Evolutionary conservation across 2,797 vertebrate species (phyloP).

Genomic region (Pangasius macronema): DNA sequence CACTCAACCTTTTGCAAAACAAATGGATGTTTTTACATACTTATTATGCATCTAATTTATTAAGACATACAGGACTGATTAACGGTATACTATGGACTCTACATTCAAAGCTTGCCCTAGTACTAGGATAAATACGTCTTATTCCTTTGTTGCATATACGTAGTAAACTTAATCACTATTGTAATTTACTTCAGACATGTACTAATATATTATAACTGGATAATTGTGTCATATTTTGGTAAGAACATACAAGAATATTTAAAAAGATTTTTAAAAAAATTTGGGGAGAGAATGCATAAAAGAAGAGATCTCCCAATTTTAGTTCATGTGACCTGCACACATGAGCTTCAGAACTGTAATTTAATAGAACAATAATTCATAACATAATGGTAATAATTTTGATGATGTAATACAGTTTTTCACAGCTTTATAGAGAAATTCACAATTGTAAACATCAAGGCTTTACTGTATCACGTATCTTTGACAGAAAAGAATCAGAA

Average conservation of each 20-base stretch:
- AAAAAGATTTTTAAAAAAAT: not conserved
- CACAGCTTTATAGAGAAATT: not conserved
- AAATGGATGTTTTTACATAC: slow-evolving; percentile 83
- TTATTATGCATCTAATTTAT: slow-evolving; percentile 70
- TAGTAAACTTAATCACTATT: not conserved
- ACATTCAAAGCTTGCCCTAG: not conserved
- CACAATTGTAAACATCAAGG: not conserved
- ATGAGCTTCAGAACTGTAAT: not conserved
- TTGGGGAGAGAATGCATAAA: not conserved
- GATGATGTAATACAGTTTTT: not conserved
- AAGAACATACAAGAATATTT: not conserved
- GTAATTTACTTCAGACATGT: not conserved
- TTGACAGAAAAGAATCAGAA: not conserved
- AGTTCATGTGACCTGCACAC: not conserved
- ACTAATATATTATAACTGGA: not conserved
- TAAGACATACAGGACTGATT: not conserved
- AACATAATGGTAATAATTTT: not conserved
- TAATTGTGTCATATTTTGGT: not conserved
- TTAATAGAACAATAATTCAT: not conserved
- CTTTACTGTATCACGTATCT: not conserved
- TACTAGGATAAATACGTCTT: not conserved
- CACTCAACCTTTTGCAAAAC: slow-evolving; percentile 75
- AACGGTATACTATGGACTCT: not conserved
- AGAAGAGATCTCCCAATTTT: not conserved
- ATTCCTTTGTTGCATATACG: not conserved